These are phyloP conservation scores for Oncorhynchus clarkii DNA, from an alignment of 2,113 vertebrate species.

Conservation along the genomic window DNA sequence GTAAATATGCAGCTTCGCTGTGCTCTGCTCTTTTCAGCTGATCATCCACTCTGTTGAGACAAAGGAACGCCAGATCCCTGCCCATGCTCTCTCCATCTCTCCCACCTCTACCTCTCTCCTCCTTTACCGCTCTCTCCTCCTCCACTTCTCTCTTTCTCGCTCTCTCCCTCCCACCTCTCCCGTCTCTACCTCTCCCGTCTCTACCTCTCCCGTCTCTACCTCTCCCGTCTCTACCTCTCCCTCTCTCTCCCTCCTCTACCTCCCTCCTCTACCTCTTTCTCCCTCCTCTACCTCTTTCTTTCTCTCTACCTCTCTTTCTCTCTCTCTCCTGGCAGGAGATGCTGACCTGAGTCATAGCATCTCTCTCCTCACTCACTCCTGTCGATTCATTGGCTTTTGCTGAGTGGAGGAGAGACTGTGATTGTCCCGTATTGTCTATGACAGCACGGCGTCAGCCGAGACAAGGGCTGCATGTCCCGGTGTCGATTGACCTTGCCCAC, in stretches of 20 bases:
- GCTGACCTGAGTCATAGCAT: neutral
- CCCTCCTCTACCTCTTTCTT: no score
- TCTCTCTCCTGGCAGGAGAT: neutral
- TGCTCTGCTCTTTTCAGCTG: neutral
- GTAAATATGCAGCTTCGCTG: neutral
- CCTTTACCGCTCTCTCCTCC: no score
- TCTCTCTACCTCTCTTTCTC: no score
- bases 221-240: no score
- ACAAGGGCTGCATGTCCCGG: neutral
- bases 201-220: no score
- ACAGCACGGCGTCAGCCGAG: neutral
- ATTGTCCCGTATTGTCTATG: neutral
- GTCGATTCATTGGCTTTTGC: neutral
- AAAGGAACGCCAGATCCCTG: neutral
- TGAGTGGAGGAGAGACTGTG: neutral
- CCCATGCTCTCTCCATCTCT: no score
- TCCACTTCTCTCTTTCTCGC: no score
- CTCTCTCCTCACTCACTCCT: neutral
- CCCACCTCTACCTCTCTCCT: no score
- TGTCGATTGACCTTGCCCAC: neutral
- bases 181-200: no score
- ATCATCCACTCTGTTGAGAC: neutral
- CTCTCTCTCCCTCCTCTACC: no score
- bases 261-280: no score
- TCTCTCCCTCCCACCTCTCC: no score